Conservation (phyloP, 2,113 vertebrate genomes). For the Elachura formosa region DNA sequence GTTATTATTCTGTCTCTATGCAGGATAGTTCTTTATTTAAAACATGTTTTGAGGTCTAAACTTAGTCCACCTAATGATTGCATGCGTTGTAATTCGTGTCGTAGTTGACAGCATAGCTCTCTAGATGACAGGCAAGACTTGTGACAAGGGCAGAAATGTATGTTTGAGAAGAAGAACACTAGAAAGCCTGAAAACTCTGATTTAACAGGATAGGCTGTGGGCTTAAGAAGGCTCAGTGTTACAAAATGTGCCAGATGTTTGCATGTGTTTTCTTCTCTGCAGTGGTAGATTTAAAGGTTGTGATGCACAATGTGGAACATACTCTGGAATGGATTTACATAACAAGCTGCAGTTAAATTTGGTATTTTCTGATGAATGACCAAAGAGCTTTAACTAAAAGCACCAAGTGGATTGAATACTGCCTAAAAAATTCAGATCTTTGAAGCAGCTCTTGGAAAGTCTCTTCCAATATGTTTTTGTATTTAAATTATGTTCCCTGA, state of each 20-base stretch:
- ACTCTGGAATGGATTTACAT: neutral
- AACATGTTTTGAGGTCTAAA: neutral
- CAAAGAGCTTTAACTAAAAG: neutral
- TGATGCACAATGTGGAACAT: neutral
- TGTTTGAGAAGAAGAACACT: neutral
- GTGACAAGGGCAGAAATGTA: neutral
- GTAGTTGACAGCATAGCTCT: neutral
- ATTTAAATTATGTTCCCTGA: neutral
- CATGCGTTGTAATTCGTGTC: neutral
- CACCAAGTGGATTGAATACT: neutral
- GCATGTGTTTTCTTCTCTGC: neutral
- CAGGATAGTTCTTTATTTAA: neutral
- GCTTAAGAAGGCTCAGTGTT: neutral
- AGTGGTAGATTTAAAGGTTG: neutral
- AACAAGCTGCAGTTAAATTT: conserved; percentile 6
- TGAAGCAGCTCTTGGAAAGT: neutral
- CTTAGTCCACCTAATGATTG: neutral
- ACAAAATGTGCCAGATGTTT: neutral
- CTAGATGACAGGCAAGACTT: neutral
- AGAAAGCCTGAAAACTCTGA: neutral
- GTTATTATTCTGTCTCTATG: neutral
- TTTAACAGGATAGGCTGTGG: neutral
- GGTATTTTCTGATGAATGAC: neutral
- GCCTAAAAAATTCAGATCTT: neutral
- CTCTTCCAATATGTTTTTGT: neutral